Evolutionary conservation across 2,888 invertebrate genomes (phyloP).

Genomic region (Drosophila fungiperda): DNA sequence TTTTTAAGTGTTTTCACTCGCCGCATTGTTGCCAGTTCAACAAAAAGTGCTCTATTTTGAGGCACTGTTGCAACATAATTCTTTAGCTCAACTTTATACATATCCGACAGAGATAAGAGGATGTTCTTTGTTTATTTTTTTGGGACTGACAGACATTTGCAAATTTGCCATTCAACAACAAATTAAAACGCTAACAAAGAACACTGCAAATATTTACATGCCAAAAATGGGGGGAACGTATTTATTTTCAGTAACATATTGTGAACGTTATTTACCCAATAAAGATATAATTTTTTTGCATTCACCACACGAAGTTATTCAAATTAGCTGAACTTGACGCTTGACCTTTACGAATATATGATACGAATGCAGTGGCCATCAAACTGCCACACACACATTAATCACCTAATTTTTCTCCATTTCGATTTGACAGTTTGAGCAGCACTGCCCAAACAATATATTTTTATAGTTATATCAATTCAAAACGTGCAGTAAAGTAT

Average conservation of each 20-base stretch:
- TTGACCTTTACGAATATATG: conserved; percentile 37
- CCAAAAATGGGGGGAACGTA: conserved; percentile 1
- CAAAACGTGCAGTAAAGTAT: neutral
- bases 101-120: conserved; percentile 20
- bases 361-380: conserved; percentile 26
- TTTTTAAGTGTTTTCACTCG: neutral
- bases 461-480: neutral
- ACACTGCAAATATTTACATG: conserved; percentile 1
- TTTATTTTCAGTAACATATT: neutral
- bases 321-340: conserved; percentile 4
- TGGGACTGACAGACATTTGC: neutral
- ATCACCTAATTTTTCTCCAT: neutral
- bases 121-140: conserved; percentile 3
- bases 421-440: neutral
- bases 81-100: conserved; percentile 1
- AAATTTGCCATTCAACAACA: conserved; percentile 2
- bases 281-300: conserved; percentile 21
- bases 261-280: conserved; percentile 3
- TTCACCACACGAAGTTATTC: conserved; percentile 4
- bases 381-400: conserved; percentile 28
- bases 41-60: neutral
- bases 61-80: neutral
- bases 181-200: neutral
- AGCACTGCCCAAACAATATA: neutral
- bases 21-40: neutral